These are phyloP conservation scores for Branchellion lobata DNA, from an alignment of 2,888 invertebrate genomes.

Conservation along the genomic window DNA sequence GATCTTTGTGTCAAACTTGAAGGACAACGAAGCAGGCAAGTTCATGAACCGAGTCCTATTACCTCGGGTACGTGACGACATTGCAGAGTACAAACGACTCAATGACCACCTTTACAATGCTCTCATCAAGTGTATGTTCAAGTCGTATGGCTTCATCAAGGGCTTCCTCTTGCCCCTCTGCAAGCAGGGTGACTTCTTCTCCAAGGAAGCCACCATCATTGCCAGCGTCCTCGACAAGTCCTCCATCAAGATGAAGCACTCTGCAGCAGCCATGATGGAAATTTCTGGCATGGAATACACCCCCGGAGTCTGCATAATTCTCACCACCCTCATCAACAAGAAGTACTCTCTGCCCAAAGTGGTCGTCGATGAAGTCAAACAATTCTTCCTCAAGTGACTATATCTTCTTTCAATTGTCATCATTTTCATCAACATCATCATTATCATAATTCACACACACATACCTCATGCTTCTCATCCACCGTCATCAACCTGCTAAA, in stretches of 20 bases:
- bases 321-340: constrained; percentile 90
- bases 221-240: constrained; percentile 86
- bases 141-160: constrained; percentile 97
- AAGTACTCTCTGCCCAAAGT: constrained; percentile 92
- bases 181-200: constrained; percentile 62
- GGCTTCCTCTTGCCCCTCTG: constrained; percentile 71
- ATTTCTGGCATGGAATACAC: constrained; percentile 87
- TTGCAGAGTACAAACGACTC: constrained; percentile 87
- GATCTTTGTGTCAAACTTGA: constrained; percentile 93
- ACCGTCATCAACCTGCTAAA: no score
- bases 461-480: no score
- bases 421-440: neutral
- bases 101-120: constrained; percentile 91
- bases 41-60: constrained; percentile 67
- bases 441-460: no score
- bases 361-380: constrained; percentile 88
- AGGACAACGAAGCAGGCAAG: constrained; percentile 58
- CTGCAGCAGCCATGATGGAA: constrained; percentile 88
- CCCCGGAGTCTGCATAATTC: constrained; percentile 91
- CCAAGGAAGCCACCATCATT: constrained; percentile 83
- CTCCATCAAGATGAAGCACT: constrained; percentile 90
- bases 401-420: neutral
- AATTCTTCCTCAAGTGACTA: constrained; percentile 82
- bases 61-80: constrained; percentile 86
- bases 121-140: constrained; percentile 69